phyloP scores from a whole-genome alignment of 2,888 invertebrate species.

The Lysandra coridon region DNA sequence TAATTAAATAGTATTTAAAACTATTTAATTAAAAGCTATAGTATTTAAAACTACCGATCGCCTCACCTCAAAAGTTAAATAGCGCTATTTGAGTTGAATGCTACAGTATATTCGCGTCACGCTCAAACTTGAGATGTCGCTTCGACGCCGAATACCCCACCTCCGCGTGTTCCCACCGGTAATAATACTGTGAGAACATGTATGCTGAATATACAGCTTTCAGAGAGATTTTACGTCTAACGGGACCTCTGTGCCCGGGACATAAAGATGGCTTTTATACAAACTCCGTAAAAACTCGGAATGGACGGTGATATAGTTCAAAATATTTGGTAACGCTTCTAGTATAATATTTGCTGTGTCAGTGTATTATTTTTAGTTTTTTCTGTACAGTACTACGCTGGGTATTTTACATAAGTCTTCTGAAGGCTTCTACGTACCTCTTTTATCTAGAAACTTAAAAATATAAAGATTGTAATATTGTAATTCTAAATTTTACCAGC shows the following conservation, averaged over 20 bases:
- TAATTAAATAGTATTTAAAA: too few relatives aligned
- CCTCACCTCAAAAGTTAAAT: background rate
- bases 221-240: background rate
- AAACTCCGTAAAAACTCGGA: background rate
- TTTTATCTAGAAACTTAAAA: too few relatives aligned
- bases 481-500: too few relatives aligned
- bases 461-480: too few relatives aligned
- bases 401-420: too few relatives aligned
- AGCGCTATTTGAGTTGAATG: conserved; percentile 6
- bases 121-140: conserved; percentile 15
- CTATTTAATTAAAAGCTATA: too few relatives aligned
- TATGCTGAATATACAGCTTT: background rate
- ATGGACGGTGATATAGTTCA: background rate
- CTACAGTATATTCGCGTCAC: background rate
- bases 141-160: background rate
- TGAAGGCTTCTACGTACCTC: too few relatives aligned
- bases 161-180: background rate
- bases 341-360: background rate
- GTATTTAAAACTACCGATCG: background rate
- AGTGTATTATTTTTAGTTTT: background rate
- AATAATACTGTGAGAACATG: conserved; percentile 4
- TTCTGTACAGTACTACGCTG: too few relatives aligned
- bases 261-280: background rate
- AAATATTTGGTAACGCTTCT: background rate
- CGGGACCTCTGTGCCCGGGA: background rate